Evolutionary conservation across 2,113 vertebrate genomes (phyloP), one percentile per base, ranked within the genome.

Genomic region (Bubo blakistoni): DNA sequence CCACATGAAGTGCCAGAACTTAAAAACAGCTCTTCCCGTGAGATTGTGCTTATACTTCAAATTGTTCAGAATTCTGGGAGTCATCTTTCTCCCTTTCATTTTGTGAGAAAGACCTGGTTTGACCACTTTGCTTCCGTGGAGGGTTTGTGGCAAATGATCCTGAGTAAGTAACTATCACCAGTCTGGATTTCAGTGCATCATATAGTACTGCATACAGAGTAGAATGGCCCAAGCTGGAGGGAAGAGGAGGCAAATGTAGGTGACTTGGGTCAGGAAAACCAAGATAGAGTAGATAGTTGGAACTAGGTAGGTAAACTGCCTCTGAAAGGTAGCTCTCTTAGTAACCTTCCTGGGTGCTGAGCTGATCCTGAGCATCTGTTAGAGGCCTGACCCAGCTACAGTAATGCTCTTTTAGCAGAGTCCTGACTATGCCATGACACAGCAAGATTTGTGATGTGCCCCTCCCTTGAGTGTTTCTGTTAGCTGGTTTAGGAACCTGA

Each of bases 371-470:
- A 73, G 44, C 34, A 11, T 69, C 17, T 55, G 0, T 13, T 14
- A 83, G 46, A 69, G 26, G 26, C 44, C 44, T 72, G 55, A 14
- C 15, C 15, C 34, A 65, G 34, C 12, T 58, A 34, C 34, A 40
- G 49, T 51, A 49, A 32, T 40, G 18, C 1, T 30, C 12, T 72
- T 83, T 57, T 1, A 2, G 4, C 46, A 66, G 44, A 49, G 27
- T 61, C 51, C 20, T 4, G 3, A 62, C 26, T 25, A 14, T 36
- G 10, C 10, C 0, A 0, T 52, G 30, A 19, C 10, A 59, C 44
- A 78, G 36, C 16, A 84, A 27, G 42, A 87, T 58, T 74, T 84
- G 15, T 62, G 21, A 42, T 4, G 3, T 84, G 1, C 5, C 18
- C 2, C 26, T 76, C 20, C 10, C 2, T 30, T 51, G 15, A 55